These are phyloP conservation scores for Ips typographus DNA, from an alignment of 1,140 invertebrate species.

Conservation along the genomic window DNA sequence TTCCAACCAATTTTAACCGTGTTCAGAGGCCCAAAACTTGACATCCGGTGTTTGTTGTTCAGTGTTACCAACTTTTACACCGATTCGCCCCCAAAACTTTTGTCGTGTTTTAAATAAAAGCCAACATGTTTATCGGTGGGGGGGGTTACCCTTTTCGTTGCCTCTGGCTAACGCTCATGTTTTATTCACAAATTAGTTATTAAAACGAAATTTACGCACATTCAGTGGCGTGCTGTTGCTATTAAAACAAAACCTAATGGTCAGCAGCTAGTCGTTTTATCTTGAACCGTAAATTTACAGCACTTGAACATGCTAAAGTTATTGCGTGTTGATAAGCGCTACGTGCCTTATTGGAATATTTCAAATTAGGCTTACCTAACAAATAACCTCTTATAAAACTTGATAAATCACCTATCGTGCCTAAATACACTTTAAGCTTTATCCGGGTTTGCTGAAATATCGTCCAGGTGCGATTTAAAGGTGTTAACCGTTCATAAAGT, in stretches of 20 bases:
- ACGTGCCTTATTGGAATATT: slow-evolving; percentile 15
- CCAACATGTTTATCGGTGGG: slow-evolving; percentile 11
- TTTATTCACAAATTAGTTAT: too few relatives aligned
- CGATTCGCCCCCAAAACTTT: slow-evolving; percentile 8
- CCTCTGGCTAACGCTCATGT: too few relatives aligned
- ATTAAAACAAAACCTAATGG: background rate
- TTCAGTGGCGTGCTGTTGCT: too few relatives aligned
- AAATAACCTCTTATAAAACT: slow-evolving; percentile 16
- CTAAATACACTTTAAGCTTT: slow-evolving; percentile 24
- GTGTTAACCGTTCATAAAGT: too few relatives aligned
- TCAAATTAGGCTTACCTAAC: slow-evolving; percentile 21
- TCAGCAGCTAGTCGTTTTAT: background rate
- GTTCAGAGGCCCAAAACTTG: slow-evolving; percentile 9
- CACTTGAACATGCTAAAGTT: background rate
- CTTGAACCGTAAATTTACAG: background rate
- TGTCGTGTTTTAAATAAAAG: slow-evolving; percentile 3
- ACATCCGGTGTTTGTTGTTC: slow-evolving; percentile 8
- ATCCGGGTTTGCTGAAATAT: background rate
- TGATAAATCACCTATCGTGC: slow-evolving; percentile 26
- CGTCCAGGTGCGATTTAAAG: too few relatives aligned
- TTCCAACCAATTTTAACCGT: background rate
- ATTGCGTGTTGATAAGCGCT: slow-evolving; percentile 22
- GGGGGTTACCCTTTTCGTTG: too few relatives aligned
- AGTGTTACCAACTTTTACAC: slow-evolving; percentile 18
- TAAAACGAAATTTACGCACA: too few relatives aligned